Conservation (phyloP, 2,888 invertebrate genomes). For the Chorisops tibialis region DNA sequence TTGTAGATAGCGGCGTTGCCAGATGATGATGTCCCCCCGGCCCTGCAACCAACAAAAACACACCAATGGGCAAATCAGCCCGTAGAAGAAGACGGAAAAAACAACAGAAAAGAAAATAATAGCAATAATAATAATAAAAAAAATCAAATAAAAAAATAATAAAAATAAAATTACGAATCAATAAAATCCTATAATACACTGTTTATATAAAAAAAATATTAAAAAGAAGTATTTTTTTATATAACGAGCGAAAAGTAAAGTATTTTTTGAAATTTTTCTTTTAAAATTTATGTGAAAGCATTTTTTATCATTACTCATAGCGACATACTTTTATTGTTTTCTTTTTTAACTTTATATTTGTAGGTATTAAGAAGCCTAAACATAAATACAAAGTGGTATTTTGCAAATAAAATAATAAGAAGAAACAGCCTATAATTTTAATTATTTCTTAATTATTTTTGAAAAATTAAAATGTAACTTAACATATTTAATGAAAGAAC, state of each 20-base stretch:
- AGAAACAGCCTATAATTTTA: no score
- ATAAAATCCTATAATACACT: conserved; percentile 21
- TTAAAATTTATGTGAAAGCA: background rate
- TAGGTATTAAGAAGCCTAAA: background rate
- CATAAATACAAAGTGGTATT: no score
- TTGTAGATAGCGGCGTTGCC: conserved; percentile 45
- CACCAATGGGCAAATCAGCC: conserved; percentile 50
- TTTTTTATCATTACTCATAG: background rate
- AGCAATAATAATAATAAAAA: conserved; percentile 37
- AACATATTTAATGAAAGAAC: no score
- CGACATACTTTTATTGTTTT: conserved; percentile 4
- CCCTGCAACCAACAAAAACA: conserved; percentile 50
- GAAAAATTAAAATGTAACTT: no score
- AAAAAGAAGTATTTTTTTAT: background rate
- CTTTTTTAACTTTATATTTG: background rate
- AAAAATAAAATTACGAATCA: conserved; percentile 10
- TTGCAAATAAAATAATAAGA: no score
- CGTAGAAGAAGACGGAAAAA: conserved; percentile 41
- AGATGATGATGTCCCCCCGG: conserved; percentile 48
- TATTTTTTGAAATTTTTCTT: conserved; percentile 18
- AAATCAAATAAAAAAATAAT: conserved; percentile 30
- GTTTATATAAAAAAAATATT: background rate
- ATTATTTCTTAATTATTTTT: no score
- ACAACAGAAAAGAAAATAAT: conserved; percentile 36
- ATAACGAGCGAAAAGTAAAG: background rate